Evolutionary conservation across 2,113 vertebrate genomes (phyloP).

Genomic region (Erpornis zantholeuca): DNA sequence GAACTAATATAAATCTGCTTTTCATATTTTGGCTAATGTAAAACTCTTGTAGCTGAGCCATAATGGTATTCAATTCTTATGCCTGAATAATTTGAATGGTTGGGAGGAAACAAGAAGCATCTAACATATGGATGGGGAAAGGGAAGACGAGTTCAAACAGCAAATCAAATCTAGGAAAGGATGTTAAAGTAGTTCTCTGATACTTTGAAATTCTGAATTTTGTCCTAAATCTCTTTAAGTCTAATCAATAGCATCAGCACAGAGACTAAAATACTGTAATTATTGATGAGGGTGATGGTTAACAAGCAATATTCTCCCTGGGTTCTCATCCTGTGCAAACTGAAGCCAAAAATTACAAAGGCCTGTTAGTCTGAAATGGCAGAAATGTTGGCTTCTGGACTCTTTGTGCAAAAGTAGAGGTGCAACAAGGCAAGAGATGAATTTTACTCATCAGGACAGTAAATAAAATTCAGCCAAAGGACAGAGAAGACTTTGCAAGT

Average conservation of each 20-base stretch:
- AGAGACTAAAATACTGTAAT: neutral
- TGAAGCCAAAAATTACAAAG: neutral
- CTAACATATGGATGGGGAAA: neutral
- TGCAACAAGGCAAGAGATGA: neutral
- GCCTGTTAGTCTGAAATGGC: neutral
- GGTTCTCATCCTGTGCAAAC: accelerated
- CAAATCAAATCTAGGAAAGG: neutral
- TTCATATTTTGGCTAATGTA: constrained; percentile 23
- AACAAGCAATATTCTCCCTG: neutral
- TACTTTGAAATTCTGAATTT: neutral
- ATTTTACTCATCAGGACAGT: neutral
- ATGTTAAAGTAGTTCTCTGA: neutral
- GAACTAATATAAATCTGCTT: neutral
- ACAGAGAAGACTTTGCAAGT: neutral
- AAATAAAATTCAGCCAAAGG: neutral
- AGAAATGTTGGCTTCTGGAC: neutral
- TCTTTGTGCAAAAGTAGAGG: neutral
- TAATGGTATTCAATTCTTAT: neutral
- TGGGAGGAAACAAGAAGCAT: neutral
- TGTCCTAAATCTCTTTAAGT: neutral
- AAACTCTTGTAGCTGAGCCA: constrained; percentile 41
- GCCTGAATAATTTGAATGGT: neutral
- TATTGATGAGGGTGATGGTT: neutral
- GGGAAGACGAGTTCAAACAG: neutral
- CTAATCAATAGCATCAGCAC: neutral